Evolutionary conservation across 1,140 invertebrate species (phyloP).

Genomic region (Gryon sp.): DNA sequence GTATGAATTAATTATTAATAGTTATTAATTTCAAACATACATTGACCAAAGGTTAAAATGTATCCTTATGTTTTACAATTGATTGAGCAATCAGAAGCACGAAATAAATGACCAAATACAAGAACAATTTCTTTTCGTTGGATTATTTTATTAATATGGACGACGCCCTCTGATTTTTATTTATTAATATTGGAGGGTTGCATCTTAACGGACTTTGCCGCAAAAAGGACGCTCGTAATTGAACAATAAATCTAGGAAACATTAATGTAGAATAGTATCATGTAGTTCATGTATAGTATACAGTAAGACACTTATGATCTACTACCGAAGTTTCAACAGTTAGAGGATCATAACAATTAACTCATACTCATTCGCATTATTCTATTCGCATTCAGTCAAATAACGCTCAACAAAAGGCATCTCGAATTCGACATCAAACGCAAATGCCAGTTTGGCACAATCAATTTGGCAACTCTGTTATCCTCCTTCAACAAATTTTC

Average conservation of each 20-base stretch:
- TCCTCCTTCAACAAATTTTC: constrained; percentile 22
- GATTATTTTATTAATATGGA: constrained; percentile 46
- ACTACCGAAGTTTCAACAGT: constrained; percentile 77
- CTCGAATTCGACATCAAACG: constrained; percentile 16
- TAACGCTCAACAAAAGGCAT: constrained; percentile 30
- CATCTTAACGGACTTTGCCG: constrained; percentile 30
- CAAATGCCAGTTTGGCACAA: no score
- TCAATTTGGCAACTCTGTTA: no score
- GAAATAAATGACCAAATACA: constrained; percentile 9
- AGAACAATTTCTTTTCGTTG: constrained; percentile 35
- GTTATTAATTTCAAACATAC: no score
- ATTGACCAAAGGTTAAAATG: no score
- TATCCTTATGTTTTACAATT: no score
- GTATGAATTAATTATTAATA: no score
- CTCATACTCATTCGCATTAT: constrained; percentile 58
- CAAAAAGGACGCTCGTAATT: constrained; percentile 48
- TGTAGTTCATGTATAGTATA: constrained; percentile 76
- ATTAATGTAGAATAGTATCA: constrained; percentile 77
- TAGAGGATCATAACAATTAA: constrained; percentile 77
- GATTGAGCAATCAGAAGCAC: background rate
- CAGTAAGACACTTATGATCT: constrained; percentile 77
- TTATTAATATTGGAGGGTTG: constrained; percentile 53
- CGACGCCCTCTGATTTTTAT: constrained; percentile 43
- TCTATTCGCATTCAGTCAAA: constrained; percentile 38
- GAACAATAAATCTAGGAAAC: constrained; percentile 74